Percentiles rank a stretch among this genome's conserved stretches.
phyloP scores from a whole-genome alignment of 1,140 invertebrate genomes.

The Drosophila aff. region DNA sequence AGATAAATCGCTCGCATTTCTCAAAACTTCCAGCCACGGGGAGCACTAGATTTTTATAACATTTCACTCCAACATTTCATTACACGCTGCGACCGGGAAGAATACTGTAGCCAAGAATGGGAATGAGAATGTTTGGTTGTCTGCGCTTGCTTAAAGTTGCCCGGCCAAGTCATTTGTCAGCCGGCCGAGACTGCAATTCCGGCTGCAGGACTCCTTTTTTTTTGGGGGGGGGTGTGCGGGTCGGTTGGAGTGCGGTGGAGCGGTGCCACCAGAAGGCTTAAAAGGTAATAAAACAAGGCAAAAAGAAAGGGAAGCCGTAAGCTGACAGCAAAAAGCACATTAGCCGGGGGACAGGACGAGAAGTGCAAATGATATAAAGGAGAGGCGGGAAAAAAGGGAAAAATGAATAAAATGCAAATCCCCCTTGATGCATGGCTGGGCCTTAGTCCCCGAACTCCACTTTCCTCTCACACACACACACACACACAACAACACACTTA shows the following conservation, averaged over 20 bases:
- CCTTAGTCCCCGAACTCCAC: slow-evolving; percentile 12
- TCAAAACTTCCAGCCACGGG: slow-evolving; percentile 41
- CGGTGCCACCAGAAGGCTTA: slow-evolving; percentile 69
- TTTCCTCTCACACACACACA: background rate
- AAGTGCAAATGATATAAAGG: slow-evolving; percentile 26
- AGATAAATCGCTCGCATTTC: slow-evolving; percentile 49
- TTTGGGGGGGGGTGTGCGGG: background rate
- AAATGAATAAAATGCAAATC: slow-evolving; percentile 66
- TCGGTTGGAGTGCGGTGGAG: background rate
- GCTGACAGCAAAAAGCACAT: slow-evolving; percentile 83
- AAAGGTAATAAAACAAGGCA: slow-evolving; percentile 82
- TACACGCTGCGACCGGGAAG: slow-evolving; percentile 18
- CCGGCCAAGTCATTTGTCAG: slow-evolving; percentile 68
- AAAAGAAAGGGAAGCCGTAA: slow-evolving; percentile 64
- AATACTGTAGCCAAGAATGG: background rate
- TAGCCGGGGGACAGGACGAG: slow-evolving; percentile 41
- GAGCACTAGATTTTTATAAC: slow-evolving; percentile 54
- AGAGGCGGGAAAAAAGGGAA: slow-evolving; percentile 10
- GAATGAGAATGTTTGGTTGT: slow-evolving; percentile 16
- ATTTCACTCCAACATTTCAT: slow-evolving; percentile 46
- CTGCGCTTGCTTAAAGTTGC: slow-evolving; percentile 48
- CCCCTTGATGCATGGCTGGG: slow-evolving; percentile 69
- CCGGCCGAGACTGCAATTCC: slow-evolving; percentile 54
- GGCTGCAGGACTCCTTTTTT: slow-evolving; percentile 41
- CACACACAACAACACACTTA: background rate